phyloP scores from a whole-genome alignment of 2,888 invertebrate species.

The Agrochola circellaris region DNA sequence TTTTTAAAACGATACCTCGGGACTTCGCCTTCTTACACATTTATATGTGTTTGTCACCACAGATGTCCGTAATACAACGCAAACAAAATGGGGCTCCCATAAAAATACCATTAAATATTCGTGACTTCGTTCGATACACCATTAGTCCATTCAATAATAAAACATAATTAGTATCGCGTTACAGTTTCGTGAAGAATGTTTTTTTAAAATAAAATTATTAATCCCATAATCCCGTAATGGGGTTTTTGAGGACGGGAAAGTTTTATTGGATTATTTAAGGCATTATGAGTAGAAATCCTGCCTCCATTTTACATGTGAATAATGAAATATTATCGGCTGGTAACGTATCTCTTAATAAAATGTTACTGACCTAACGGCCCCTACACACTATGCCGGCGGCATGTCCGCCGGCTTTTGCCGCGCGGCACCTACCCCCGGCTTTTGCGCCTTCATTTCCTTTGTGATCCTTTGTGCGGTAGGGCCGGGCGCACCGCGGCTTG shows the following conservation, averaged over 20 bases:
- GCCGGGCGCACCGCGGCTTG: no score
- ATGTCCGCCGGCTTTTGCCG: no score
- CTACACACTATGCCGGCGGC: no score
- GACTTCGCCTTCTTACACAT: slow-evolving; percentile 19
- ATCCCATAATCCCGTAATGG: background rate
- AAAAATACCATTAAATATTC: slow-evolving; percentile 64
- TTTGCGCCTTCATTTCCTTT: no score
- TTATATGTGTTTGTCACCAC: background rate
- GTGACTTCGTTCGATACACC: slow-evolving; percentile 70
- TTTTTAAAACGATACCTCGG: background rate
- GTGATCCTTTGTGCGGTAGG: no score
- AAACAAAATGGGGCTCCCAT: slow-evolving; percentile 53
- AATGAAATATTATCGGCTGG: background rate
- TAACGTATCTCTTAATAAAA: background rate
- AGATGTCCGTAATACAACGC: slow-evolving; percentile 25
- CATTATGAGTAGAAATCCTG: background rate
- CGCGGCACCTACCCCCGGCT: no score
- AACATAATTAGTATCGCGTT: slow-evolving; percentile 65
- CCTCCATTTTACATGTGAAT: background rate
- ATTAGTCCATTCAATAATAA: slow-evolving; percentile 74
- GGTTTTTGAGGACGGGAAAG: background rate
- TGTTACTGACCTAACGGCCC: no score
- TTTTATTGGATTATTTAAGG: background rate
- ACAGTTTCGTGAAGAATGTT: background rate
- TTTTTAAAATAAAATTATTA: slow-evolving; percentile 4